Evolutionary conservation across 2,113 vertebrate species (phyloP).

Genomic region (Laticauda laticaudata): DNA sequence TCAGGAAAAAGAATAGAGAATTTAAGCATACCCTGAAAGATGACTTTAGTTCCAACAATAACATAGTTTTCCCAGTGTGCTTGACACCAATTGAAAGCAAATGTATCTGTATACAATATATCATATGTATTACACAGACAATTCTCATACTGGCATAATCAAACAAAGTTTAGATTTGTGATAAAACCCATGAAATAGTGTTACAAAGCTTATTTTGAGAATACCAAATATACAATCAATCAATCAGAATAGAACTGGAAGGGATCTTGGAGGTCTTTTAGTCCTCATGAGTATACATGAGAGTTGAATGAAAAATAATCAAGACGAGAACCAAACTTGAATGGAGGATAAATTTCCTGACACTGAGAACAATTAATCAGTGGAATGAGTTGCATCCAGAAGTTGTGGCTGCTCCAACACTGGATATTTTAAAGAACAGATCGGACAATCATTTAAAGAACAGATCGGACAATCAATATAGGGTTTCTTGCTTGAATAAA

Average conservation of each 20-base stretch:
- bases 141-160: background rate
- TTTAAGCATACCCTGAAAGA: background rate
- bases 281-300: background rate
- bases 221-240: background rate
- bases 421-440: no score
- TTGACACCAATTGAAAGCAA: background rate
- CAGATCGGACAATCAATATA: no score
- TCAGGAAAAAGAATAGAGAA: background rate
- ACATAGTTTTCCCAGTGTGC: background rate
- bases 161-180: background rate
- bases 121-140: background rate
- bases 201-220: background rate
- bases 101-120: background rate
- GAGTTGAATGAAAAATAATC: background rate
- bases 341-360: background rate
- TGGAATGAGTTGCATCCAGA: no score
- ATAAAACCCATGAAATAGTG: no score
- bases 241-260: no score
- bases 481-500: no score
- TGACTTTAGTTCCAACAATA: background rate
- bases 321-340: background rate
- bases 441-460: no score
- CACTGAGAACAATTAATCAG: no score
- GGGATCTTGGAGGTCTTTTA: no score
- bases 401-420: no score